Conservation (phyloP, 2,888 invertebrate species). For the Drosophila longiperda region DNA sequence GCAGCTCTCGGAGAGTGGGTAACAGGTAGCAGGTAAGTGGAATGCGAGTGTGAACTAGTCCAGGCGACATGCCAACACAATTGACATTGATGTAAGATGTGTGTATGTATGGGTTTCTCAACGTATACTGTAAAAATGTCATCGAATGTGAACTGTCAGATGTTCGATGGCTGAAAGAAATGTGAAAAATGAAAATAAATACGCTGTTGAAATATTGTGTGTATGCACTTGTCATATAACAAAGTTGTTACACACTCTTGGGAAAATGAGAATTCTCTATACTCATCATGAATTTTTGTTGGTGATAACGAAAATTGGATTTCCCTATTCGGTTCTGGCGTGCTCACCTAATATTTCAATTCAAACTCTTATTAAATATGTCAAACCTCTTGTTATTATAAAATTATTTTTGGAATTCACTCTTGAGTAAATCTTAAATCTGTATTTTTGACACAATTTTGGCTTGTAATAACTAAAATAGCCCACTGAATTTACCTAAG, state of each 20-base stretch:
- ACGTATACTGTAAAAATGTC: conserved; percentile 7
- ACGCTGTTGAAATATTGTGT: conserved; percentile 8
- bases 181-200: conserved; percentile 14
- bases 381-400: background rate
- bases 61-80: conserved; percentile 56
- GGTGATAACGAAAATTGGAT: background rate
- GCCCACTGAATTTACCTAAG: too few species aligned
- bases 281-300: background rate
- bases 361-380: background rate
- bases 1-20: conserved; percentile 23
- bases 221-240: background rate
- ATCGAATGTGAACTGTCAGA: conserved; percentile 39
- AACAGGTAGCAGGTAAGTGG: conserved; percentile 39
- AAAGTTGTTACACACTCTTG: background rate
- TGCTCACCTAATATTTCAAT: background rate
- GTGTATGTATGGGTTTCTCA: conserved; percentile 5
- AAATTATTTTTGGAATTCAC: background rate
- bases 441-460: background rate
- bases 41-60: conserved; percentile 63
- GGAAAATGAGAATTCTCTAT: background rate
- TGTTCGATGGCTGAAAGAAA: conserved; percentile 26
- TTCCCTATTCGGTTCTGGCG: background rate
- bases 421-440: background rate
- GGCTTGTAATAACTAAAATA: background rate
- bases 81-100: conserved; percentile 31